phyloP scores from a whole-genome alignment of 2,113 vertebrate species.

The Ciconia maguari region DNA sequence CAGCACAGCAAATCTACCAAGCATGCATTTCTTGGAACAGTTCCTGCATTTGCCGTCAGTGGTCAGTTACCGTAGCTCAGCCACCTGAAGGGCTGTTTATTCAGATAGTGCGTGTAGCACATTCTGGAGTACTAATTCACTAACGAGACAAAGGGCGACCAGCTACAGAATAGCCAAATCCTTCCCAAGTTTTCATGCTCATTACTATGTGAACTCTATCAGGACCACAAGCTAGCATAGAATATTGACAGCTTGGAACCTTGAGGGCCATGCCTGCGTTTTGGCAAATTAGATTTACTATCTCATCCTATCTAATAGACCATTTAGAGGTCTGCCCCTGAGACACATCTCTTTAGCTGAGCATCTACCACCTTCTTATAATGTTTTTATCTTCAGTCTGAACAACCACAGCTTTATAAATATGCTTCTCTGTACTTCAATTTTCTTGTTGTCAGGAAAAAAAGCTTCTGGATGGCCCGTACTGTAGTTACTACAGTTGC shows the following conservation, averaged over 20 bases:
- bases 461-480: not conserved
- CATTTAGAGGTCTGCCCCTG: conserved; percentile 41
- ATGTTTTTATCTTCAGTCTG: not conserved
- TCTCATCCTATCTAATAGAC: conserved; percentile 29
- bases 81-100: not conserved
- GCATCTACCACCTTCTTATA: not conserved
- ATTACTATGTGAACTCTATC: not conserved
- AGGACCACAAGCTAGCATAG: not conserved
- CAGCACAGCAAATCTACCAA: not conserved
- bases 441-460: not conserved
- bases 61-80: not conserved
- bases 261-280: not conserved
- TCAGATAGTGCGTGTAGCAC: not conserved
- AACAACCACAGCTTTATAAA: not conserved
- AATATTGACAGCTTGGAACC: conserved; percentile 31
- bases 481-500: not conserved
- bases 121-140: not conserved
- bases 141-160: not conserved
- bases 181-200: not conserved
- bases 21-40: not conserved
- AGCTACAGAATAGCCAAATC: not conserved
- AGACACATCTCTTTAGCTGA: conserved; percentile 17
- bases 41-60: not conserved
- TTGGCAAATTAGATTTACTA: conserved; percentile 47
- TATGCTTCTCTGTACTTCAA: not conserved